Conservation (phyloP, 1,140 invertebrate genomes). For the Gonatopus flavifemur region DNA sequence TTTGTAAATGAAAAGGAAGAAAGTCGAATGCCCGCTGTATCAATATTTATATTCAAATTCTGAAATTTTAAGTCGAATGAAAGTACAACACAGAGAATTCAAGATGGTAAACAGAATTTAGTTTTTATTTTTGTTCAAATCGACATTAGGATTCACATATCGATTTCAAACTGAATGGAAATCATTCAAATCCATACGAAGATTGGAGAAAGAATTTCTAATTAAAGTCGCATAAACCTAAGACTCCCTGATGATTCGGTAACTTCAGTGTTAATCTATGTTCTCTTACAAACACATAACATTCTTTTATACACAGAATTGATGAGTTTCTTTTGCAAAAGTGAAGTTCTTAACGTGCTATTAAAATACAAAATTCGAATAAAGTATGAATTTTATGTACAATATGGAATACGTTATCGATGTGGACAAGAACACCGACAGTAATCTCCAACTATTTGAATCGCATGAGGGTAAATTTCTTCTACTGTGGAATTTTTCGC, state of each 20-base stretch:
- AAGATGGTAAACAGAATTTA: background rate
- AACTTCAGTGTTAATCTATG: too few species aligned
- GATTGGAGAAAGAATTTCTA: background rate
- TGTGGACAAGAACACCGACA: slow-evolving; percentile 41
- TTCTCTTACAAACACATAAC: too few species aligned
- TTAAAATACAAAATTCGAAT: background rate
- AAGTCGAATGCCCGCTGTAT: background rate
- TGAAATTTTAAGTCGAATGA: slow-evolving; percentile 3
- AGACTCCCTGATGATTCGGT: too few species aligned
- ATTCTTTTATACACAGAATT: too few species aligned
- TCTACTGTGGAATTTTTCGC: slow-evolving; percentile 20
- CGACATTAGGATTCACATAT: background rate
- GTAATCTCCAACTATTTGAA: slow-evolving; percentile 31
- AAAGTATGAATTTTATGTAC: background rate
- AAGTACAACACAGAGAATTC: background rate
- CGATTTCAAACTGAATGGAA: background rate
- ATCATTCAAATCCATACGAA: background rate
- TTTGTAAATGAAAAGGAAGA: background rate
- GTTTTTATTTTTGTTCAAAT: too few species aligned
- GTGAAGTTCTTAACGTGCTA: too few species aligned
- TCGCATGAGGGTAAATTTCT: slow-evolving; percentile 25
- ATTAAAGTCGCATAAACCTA: too few species aligned
- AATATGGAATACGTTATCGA: slow-evolving; percentile 12
- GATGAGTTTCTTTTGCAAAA: too few species aligned
- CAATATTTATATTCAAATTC: slow-evolving; percentile 1